Base-by-base conservation (phyloP, 2,888 invertebrate species). In the Drosophila fungiperda region DNA sequence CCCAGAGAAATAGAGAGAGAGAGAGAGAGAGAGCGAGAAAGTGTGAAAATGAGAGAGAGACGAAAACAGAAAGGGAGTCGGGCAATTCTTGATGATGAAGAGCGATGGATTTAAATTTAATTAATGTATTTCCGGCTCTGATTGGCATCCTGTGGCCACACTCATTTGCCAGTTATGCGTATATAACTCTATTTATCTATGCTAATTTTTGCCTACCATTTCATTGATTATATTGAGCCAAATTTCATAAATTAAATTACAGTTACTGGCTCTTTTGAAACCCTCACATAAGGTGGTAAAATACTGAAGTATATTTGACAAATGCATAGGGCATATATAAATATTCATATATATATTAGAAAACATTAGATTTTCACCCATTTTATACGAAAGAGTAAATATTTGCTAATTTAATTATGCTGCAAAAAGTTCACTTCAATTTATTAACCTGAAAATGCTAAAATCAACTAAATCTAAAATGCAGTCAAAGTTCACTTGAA, bases 91-190 rank as follows among this genome's bases (percentile, higher is more conserved):
- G n/a, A 23, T 76, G 72, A 60, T 62, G 69, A 57, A 68, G 63
- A 73, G 73, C 68, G 72, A 73, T 77, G 61, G 79, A 82, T 83
- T 88, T 81, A 88, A 88, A 73, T 82, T 80, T 76, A 78, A 78
- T 87, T 83, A 68, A 77, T 79, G 73, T 82, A 69, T 83, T 75
- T 79, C 73, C 79, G 73, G 68, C 63, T 63, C 50, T 36, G 36
- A 55, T 77, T 65, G 52, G 59, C 70, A 49, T 45, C 36, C 60
- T 71, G 76, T 63, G 76, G 78, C 65, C 59, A 12, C 58, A 33
- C 78, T 55, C 62, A 60, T 78, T 68, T 73, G 69, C 42, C 65
- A 70, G 54, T 40, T 66, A 49, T 52, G 63, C n/a, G 23, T 62
- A 49, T 40, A 26, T 20, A 36, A 26, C 11, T 57, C 53, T 57